Percentiles rank a stretch among this genome's conserved stretches.
phyloP scores from a whole-genome alignment of 2,888 invertebrate genomes.

The Sipunculus nudus region DNA sequence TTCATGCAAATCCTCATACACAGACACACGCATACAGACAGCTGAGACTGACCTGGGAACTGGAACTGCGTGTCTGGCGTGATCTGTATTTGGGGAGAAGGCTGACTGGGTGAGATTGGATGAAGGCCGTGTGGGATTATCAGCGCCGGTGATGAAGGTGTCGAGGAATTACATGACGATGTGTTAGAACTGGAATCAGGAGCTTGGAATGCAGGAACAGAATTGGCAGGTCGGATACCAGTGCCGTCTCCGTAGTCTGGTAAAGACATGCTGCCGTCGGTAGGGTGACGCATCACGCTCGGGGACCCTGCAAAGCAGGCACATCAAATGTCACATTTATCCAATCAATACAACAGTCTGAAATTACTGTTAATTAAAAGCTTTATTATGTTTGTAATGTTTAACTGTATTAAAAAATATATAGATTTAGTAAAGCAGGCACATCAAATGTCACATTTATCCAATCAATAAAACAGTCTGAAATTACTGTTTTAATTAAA shows the following conservation, averaged over 20 bases:
- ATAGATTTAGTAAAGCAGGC: slow-evolving; percentile 23
- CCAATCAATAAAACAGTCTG: too few species aligned
- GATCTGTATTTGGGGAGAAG: slow-evolving; percentile 26
- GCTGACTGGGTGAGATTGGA: slow-evolving; percentile 58
- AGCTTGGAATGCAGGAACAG: slow-evolving; percentile 29
- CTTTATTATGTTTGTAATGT: too few species aligned
- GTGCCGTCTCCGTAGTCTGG: slow-evolving; percentile 19
- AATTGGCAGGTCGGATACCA: slow-evolving; percentile 17
- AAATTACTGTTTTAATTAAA: too few species aligned
- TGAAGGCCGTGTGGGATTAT: slow-evolving; percentile 69
- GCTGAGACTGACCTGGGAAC: slow-evolving; percentile 40
- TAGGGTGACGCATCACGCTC: slow-evolving; percentile 41
- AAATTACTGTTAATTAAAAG: too few species aligned
- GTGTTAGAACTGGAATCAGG: slow-evolving; percentile 80
- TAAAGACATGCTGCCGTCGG: slow-evolving; percentile 39
- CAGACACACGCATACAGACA: too few species aligned
- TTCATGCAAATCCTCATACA: too few species aligned
- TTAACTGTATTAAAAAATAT: too few species aligned
- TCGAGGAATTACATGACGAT: slow-evolving; percentile 95
- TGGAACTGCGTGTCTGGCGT: slow-evolving; percentile 27
- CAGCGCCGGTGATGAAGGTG: slow-evolving; percentile 91
- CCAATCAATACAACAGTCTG: too few species aligned
- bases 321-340: background rate
- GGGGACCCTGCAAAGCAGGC: slow-evolving; percentile 47
- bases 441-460: background rate